Base-by-base conservation (phyloP, 1,140 invertebrate species). In the Ceratosolen fusciceps region DNA sequence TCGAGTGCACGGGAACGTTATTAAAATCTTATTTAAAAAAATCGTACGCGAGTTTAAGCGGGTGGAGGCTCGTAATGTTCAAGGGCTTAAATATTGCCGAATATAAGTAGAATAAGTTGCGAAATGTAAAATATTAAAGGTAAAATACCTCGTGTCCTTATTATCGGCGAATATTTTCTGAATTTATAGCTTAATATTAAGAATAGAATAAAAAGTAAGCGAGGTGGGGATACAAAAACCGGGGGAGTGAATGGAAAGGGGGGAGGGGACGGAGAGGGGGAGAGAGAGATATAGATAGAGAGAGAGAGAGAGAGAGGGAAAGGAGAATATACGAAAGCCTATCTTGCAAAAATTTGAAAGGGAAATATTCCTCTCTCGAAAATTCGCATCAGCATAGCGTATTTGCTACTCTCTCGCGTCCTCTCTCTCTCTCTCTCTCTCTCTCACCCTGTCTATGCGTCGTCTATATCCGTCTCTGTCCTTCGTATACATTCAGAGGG, bases 351-450 rank as follows among this genome's bases (percentile, higher is more conserved):
- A 80, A 80, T 80, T 80, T 80, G 79, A 80, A 80, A 80, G 79
- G 79, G 79, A 80, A 80, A 80, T 80, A 80, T 80, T 80, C 79
- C 79, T 80, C 73, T 80, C 79, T 80, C 79, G 79, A 80, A 80
- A 80, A 80, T 80, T 80, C 79, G 74, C 74, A 80, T 80, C 79
- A 80, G 79, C 79, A 76, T 52, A 37, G 79, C 67, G 39, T 68
- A 75, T 73, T 62, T 75, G 58, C 71, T 58, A 60, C 58, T 26
- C 58, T 37, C 77, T 67, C 31, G 58, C 21, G 1, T 62, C 43
- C 52, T 77, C 52, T 56, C 67, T 26, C 75, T 68, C 54, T 71
- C 39, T 77, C 52, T 74, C 72, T 56, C 29, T n/a, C 43, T 68
- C 65, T 12, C 65, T 56, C 75, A 54, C 26, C 68, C 49, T 29